Conservation (phyloP, 2,888 invertebrate genomes). For the Brachylomia viminalis region DNA sequence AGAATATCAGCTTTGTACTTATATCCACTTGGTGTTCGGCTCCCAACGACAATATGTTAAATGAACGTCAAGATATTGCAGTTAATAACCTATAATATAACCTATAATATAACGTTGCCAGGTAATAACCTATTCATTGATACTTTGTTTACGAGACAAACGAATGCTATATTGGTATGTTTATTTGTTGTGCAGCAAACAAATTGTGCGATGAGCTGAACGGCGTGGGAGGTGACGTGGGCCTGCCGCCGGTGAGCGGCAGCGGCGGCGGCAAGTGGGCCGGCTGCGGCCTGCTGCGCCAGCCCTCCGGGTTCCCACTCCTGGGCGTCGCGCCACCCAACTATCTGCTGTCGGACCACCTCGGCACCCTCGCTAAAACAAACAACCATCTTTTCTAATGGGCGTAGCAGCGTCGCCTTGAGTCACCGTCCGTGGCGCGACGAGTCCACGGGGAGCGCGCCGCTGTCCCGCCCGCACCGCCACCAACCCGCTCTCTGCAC, state of each 20-base stretch:
- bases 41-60: constrained; percentile 43
- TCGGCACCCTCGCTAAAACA: constrained; percentile 90
- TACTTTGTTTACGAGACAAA: constrained; percentile 40
- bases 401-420: constrained; percentile 75
- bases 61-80: constrained; percentile 53
- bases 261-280: constrained; percentile 90
- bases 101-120: too few relatives aligned
- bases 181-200: constrained; percentile 80
- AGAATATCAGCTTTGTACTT: constrained; percentile 42
- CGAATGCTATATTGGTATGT: constrained; percentile 40
- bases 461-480: constrained; percentile 50
- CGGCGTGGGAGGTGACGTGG: constrained; percentile 83
- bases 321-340: constrained; percentile 91
- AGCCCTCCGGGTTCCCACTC: constrained; percentile 91
- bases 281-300: constrained; percentile 92
- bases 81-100: too few relatives aligned
- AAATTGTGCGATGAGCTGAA: constrained; percentile 87
- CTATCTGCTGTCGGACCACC: constrained; percentile 91
- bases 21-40: constrained; percentile 46
- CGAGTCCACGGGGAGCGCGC: constrained; percentile 58
- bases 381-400: constrained; percentile 92
- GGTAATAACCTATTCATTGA: constrained; percentile 30
- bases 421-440: constrained; percentile 67
- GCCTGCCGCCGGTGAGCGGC: constrained; percentile 81
- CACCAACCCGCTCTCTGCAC: constrained; percentile 39